Evolutionary conservation across 2,888 invertebrate species (phyloP), one percentile per base, ranked within the genome.

Genomic region (Bembecia ichneumoniformis): DNA sequence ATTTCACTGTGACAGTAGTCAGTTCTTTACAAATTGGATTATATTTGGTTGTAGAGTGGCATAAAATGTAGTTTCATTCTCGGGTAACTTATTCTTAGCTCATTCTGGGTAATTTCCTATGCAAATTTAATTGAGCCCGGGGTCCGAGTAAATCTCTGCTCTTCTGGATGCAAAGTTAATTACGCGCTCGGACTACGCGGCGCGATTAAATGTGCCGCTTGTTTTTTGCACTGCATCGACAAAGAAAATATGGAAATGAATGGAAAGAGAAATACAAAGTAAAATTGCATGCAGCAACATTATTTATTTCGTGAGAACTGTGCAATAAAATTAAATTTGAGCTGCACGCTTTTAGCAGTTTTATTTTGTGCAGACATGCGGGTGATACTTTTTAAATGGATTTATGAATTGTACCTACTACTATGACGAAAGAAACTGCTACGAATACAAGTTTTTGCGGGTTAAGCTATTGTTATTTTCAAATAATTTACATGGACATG

Each of bases 81-180:
- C 64, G 55, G 66, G 66, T 69, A 77, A 81, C 82, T 82, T 82
- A 82, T 81, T 82, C 83, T 82, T 82, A 76, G 80, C 74, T 75
- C 67, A 77, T 80, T 77, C 78, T 65, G 72, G 80, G 76, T 83
- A 83, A 86, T 87, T 83, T 83, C 81, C 84, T 84, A 87, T 87
- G 86, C 84, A 87, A 86, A 87, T 84, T 83, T 87, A 84, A 87
- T 84, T 84, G 84, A 82, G 71, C 84, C 82, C 82, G 69, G 64
- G 75, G 78, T 79, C 74, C 80, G 72, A 79, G 84, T 87, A 87
- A 87, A 87, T 87, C 86, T 83, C 80, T 72, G 69, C 75, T 77
- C 64, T 63, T 76, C 72, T 76, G 62, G 70, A 73, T 77, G 81
- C 77, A 78, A 82, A 86, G 82, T 86, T 87, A 86, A 87, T 87